Conservation (phyloP, 2,797 vertebrate genomes). For the Oryzias dopingdopingensis region DNA sequence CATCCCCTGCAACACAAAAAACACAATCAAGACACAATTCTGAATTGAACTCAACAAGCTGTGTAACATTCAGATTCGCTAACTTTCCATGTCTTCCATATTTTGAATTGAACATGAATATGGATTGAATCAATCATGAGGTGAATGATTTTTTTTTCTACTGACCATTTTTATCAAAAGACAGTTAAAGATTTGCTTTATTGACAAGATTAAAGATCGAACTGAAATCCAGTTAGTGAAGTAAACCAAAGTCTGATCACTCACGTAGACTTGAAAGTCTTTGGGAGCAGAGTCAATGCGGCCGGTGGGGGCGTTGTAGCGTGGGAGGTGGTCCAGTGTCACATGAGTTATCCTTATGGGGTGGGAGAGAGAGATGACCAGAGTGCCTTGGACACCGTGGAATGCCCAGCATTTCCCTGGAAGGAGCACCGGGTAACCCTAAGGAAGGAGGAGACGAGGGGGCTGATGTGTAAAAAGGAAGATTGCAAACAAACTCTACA, state of each 20-base stretch:
- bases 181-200: too few relatives aligned
- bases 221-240: too few relatives aligned
- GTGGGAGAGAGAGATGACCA: slow-evolving; percentile 88
- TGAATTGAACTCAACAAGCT: neutral
- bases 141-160: neutral
- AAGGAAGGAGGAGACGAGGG: neutral
- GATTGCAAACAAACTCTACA: neutral
- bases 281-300: slow-evolving; percentile 90
- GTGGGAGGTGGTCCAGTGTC: slow-evolving; percentile 91
- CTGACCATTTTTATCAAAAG: neutral
- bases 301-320: slow-evolving; percentile 83
- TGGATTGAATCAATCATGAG: neutral
- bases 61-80: too few relatives aligned
- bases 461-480: neutral
- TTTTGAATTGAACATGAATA: neutral
- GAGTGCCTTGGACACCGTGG: slow-evolving; percentile 87
- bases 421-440: slow-evolving; percentile 84
- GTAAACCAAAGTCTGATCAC: neutral
- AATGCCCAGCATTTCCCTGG: slow-evolving; percentile 97
- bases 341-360: slow-evolving; percentile 83
- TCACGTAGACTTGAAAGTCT: slow-evolving; percentile 80
- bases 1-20: slow-evolving; percentile 77
- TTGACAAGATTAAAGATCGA: too few relatives aligned
- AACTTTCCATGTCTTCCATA: too few relatives aligned
- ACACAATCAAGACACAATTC: neutral